These are phyloP conservation scores for Puffinus mauretanicus DNA, from an alignment of 2,113 vertebrate genomes.

Conservation along the genomic window DNA sequence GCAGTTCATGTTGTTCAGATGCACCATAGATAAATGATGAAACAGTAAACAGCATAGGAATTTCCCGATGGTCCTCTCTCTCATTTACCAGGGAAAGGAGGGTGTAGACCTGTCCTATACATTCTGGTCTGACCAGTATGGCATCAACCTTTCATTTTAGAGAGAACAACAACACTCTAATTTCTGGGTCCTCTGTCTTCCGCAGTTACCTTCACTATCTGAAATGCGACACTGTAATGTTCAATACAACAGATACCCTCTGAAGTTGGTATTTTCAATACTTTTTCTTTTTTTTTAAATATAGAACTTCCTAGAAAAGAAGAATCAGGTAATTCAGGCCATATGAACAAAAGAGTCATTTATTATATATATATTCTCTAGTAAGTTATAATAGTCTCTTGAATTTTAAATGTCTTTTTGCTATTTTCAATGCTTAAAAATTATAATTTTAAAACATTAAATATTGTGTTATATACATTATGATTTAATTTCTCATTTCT, in stretches of 20 bases:
- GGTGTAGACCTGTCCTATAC: not conserved
- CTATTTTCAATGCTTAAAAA: constrained; percentile 83
- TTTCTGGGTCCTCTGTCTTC: not conserved
- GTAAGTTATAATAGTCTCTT: constrained; percentile 78
- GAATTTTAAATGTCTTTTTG: constrained; percentile 79
- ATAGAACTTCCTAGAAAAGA: constrained; percentile 70
- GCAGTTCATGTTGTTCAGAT: constrained; percentile 50
- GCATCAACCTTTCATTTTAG: not conserved
- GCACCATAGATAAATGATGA: constrained; percentile 58
- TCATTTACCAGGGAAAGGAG: not conserved
- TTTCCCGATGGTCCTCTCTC: not conserved
- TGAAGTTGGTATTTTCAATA: not conserved
- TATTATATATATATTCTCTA: constrained; percentile 82
- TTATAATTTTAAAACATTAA: constrained; percentile 83
- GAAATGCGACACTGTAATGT: not conserved
- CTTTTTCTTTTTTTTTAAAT: not conserved
- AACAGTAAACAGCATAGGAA: constrained; percentile 54
- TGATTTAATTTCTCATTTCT: constrained; percentile 69
- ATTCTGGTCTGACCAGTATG: not conserved
- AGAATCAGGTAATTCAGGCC: constrained; percentile 71
- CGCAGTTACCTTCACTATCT: not conserved
- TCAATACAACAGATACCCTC: constrained; percentile 1
- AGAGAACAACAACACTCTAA: not conserved
- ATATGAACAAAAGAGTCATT: constrained; percentile 79
- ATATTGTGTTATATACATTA: constrained; percentile 80